A percentile compares a stretch with the other conserved stretches of the same genome.
Conservation (phyloP, 2,888 invertebrate species). For the Drosophila recens region DNA sequence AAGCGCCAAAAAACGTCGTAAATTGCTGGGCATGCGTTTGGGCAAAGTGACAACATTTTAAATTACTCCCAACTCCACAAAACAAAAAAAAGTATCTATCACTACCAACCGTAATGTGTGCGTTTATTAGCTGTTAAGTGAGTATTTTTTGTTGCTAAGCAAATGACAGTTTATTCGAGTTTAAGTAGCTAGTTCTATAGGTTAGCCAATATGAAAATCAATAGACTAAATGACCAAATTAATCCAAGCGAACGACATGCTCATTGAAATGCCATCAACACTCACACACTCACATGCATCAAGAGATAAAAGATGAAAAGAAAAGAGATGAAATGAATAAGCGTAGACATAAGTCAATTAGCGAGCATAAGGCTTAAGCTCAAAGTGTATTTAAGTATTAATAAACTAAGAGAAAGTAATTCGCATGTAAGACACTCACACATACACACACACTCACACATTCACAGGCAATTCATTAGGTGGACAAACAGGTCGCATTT, state of each 20-base stretch:
- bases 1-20: slow-evolving; percentile 90
- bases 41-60: slow-evolving; percentile 90
- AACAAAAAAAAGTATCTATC: neutral
- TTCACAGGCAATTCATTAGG: slow-evolving; percentile 61
- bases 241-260: slow-evolving; percentile 71
- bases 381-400: slow-evolving; percentile 80
- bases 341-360: slow-evolving; percentile 73
- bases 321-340: slow-evolving; percentile 34
- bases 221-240: slow-evolving; percentile 78
- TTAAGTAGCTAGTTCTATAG: slow-evolving; percentile 51
- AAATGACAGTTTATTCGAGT: slow-evolving; percentile 18
- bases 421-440: slow-evolving; percentile 43
- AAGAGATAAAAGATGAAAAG: slow-evolving; percentile 24
- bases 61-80: slow-evolving; percentile 45
- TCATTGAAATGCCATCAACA: slow-evolving; percentile 75
- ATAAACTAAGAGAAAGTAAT: slow-evolving; percentile 72
- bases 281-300: slow-evolving; percentile 10
- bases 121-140: slow-evolving; percentile 80
- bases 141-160: slow-evolving; percentile 43
- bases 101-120: slow-evolving; percentile 66
- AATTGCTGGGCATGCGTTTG: slow-evolving; percentile 89
- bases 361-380: slow-evolving; percentile 67
- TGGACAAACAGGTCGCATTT: slow-evolving; percentile 62
- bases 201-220: slow-evolving; percentile 67
- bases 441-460: slow-evolving; percentile 3